A percentile compares a stretch with the other conserved stretches of the same genome.
Evolutionary conservation across 2,888 invertebrate species (phyloP).

Genomic region (Subacronicta megacephala): DNA sequence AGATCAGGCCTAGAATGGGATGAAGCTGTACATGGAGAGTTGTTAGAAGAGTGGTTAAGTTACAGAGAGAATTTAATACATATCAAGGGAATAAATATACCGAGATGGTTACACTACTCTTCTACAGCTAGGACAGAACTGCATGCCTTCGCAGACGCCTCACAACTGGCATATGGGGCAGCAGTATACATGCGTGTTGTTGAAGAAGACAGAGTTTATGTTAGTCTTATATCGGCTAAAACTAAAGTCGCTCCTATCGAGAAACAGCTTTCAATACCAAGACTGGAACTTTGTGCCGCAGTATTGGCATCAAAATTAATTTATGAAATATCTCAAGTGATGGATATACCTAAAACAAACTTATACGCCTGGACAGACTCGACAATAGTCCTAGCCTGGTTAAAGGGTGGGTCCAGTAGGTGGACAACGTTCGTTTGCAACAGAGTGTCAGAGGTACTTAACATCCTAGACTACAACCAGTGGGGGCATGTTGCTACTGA

Average conservation of each 20-base stretch:
- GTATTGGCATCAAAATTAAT: constrained; percentile 16
- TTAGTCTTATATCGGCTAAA: constrained; percentile 9
- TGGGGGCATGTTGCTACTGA: background rate
- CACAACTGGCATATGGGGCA: constrained; percentile 11
- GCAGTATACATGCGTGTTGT: constrained; percentile 15
- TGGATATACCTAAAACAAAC: background rate
- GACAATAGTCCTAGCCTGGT: constrained; percentile 12
- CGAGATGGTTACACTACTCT: constrained; percentile 16
- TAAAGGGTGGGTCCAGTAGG: background rate
- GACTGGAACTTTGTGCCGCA: constrained; percentile 27
- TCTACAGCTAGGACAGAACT: constrained; percentile 5
- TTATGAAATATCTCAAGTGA: constrained; percentile 1
- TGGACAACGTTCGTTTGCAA: constrained; percentile 1
- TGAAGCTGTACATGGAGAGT: constrained; percentile 1
- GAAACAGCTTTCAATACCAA: constrained; percentile 12
- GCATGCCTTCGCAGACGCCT: constrained; percentile 19
- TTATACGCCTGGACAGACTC: constrained; percentile 15
- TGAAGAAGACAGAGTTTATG: constrained; percentile 1
- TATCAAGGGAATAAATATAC: background rate
- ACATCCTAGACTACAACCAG: background rate
- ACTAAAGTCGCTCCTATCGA: constrained; percentile 18
- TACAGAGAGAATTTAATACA: constrained; percentile 4
- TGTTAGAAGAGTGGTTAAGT: constrained; percentile 3
- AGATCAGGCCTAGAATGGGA: constrained; percentile 13
- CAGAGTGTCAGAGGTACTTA: background rate